These are phyloP conservation scores for Rotaria socialis DNA, from an alignment of 2,888 invertebrate species.

Conservation along the genomic window DNA sequence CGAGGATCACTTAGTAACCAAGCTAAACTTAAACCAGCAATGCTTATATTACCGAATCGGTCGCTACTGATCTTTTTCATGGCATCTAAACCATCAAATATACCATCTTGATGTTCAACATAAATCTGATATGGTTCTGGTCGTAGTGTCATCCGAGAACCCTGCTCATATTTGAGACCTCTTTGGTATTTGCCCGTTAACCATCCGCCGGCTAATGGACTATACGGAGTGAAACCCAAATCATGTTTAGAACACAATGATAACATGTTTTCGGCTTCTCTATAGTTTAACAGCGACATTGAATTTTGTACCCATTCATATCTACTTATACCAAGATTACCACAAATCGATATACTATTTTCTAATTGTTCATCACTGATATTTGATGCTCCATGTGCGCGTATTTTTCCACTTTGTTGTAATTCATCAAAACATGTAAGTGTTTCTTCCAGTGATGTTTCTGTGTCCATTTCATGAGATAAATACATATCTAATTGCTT, in stretches of 20 bases:
- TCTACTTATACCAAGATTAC: neutral
- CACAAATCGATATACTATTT: constrained; percentile 47
- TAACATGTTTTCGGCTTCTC: neutral
- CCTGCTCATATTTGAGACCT: neutral
- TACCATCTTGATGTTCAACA: neutral
- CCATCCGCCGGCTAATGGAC: constrained; percentile 11
- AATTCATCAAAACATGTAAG: constrained; percentile 53
- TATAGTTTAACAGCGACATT: neutral
- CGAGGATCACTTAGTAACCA: neutral
- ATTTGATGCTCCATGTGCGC: constrained; percentile 54
- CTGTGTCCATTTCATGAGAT: constrained; percentile 53
- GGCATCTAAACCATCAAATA: constrained; percentile 17
- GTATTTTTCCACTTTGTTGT: constrained; percentile 53
- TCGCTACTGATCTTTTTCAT: neutral
- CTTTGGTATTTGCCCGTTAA: constrained; percentile 48
- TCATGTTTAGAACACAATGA: neutral
- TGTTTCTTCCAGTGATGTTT: constrained; percentile 53
- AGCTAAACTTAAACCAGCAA: constrained; percentile 18
- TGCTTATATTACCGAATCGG: neutral
- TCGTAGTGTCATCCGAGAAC: constrained; percentile 11
- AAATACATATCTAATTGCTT: constrained; percentile 20
- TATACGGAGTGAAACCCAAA: constrained; percentile 2
- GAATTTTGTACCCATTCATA: constrained; percentile 30
- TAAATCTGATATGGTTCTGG: neutral
- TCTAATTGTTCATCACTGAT: constrained; percentile 55